Evolutionary conservation across 2,113 vertebrate species (phyloP).

Genomic region (Mesoclemmys tuberculata): DNA sequence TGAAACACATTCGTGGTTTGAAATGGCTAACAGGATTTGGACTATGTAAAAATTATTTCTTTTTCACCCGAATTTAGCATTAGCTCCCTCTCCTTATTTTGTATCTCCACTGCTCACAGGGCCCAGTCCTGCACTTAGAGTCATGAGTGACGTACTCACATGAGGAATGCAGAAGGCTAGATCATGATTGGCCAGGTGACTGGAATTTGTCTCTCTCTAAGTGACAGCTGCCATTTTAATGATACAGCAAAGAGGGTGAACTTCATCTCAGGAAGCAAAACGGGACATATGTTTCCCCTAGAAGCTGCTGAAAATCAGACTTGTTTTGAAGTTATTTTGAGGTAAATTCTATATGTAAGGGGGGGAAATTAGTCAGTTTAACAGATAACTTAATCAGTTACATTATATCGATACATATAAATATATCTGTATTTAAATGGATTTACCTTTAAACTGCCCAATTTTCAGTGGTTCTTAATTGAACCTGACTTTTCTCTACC

Average conservation of each 20-base stretch:
- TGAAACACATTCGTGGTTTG: background rate
- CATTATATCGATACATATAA: background rate
- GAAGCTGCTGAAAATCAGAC: constrained; percentile 49
- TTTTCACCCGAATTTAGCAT: background rate
- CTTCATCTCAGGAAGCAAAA: constrained; percentile 42
- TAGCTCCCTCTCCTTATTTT: background rate
- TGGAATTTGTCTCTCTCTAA: constrained; percentile 47
- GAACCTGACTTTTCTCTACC: constrained; percentile 5
- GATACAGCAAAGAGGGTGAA: constrained; percentile 36
- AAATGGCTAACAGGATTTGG: background rate
- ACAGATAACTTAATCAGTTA: constrained; percentile 60
- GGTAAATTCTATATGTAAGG: constrained; percentile 47
- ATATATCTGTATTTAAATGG: constrained; percentile 48
- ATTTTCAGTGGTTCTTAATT: constrained; percentile 18
- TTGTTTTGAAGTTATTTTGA: constrained; percentile 34
- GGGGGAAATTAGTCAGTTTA: constrained; percentile 8
- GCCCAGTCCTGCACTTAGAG: background rate
- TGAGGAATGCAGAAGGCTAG: fast-evolving
- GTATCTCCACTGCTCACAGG: background rate
- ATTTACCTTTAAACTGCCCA: constrained; percentile 49
- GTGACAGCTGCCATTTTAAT: constrained; percentile 62
- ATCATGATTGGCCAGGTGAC: constrained; percentile 40
- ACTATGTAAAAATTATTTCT: background rate
- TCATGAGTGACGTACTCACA: background rate
- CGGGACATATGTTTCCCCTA: background rate